A percentile compares a stretch with the other conserved stretches of the same genome.
Conservation (phyloP, 2,888 invertebrate species). For the Mystacides longicornis region DNA sequence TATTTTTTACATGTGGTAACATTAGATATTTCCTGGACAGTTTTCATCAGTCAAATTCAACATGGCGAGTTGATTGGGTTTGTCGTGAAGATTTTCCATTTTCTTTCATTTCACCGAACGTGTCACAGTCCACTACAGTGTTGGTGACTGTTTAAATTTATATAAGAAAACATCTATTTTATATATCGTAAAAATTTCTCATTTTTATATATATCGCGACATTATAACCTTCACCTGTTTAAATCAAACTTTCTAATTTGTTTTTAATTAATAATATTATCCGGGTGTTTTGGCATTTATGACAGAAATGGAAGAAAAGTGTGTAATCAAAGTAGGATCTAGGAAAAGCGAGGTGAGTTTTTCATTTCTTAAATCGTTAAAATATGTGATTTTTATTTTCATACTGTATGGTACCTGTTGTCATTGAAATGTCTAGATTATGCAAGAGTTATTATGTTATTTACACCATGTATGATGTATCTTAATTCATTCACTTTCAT, state of each 20-base stretch:
- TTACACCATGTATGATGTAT: background rate
- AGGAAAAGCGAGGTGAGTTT: conserved; percentile 70
- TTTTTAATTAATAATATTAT: too few species aligned
- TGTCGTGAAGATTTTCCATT: background rate
- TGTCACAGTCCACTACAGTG: conserved; percentile 24
- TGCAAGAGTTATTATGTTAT: conserved; percentile 6
- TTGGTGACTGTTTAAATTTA: conserved; percentile 20
- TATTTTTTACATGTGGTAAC: too few species aligned
- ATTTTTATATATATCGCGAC: background rate
- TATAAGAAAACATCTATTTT: background rate
- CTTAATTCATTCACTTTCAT: background rate
- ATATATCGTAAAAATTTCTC: background rate
- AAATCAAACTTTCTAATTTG: too few species aligned
- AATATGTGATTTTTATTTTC: background rate
- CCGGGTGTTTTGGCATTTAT: too few species aligned
- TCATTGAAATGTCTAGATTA: conserved; percentile 3
- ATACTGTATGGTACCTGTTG: background rate
- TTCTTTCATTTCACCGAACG: background rate
- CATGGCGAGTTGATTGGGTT: background rate
- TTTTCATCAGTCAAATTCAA: background rate
- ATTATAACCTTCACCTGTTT: background rate
- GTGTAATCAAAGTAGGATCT: conserved; percentile 68
- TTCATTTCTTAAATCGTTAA: background rate
- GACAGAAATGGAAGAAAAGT: conserved; percentile 30
- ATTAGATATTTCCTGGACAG: too few species aligned